phyloP scores from a whole-genome alignment of 2,797 vertebrate genomes.

The Eulemur rubriventer region DNA sequence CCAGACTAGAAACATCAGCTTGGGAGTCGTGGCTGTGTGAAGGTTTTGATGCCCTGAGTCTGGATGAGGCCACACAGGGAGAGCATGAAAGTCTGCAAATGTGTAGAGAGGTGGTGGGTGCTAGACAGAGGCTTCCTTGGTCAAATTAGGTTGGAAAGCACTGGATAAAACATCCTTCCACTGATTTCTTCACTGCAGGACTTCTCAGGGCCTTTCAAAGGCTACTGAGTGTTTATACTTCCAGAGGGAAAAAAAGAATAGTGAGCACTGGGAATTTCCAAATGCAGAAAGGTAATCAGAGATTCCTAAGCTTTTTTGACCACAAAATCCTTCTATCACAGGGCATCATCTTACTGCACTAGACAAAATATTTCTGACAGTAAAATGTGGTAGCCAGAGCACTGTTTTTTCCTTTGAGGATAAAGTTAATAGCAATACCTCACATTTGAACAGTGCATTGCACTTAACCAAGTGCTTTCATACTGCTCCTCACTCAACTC shows the following conservation, averaged over 20 bases:
- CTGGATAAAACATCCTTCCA: not conserved
- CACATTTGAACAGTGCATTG: not conserved
- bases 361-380: not conserved
- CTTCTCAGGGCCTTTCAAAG: not conserved
- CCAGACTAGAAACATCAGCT: not conserved
- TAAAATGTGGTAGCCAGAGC: not conserved
- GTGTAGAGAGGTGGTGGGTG: not conserved
- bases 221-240: not conserved
- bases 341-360: not conserved
- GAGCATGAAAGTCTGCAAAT: not conserved
- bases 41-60: not conserved
- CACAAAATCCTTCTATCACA: not conserved
- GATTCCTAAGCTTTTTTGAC: not conserved
- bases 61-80: not conserved
- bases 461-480: not conserved
- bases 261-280: not conserved
- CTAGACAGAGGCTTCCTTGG: not conserved
- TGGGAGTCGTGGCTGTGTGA: not conserved
- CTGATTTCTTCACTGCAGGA: not conserved
- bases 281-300: not conserved
- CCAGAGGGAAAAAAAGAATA: too few species aligned
- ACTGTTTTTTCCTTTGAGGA: not conserved
- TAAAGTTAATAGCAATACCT: not conserved
- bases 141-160: not conserved
- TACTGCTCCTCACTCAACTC: not conserved